These are phyloP conservation scores for Nymphalis urticae DNA, from an alignment of 2,888 invertebrate genomes.

Conservation along the genomic window DNA sequence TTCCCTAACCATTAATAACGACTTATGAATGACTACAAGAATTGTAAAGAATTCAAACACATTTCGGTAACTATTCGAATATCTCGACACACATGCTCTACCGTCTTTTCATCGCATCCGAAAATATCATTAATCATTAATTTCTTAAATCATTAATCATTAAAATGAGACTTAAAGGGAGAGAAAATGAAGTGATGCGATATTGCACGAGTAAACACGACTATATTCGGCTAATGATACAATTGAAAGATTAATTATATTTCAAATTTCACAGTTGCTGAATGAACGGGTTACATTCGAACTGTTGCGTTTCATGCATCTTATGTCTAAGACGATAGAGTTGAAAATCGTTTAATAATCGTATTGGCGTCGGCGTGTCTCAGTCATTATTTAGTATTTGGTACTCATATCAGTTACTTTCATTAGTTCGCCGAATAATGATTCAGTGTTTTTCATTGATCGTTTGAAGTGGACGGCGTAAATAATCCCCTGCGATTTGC, in stretches of 20 bases:
- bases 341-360: constrained; percentile 36
- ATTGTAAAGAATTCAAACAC: constrained; percentile 71
- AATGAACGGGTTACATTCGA: constrained; percentile 53
- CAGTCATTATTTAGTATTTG: constrained; percentile 46
- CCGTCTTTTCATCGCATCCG: constrained; percentile 69
- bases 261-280: constrained; percentile 56
- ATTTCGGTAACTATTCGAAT: constrained; percentile 54
- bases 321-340: constrained; percentile 34
- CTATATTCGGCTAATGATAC: constrained; percentile 68
- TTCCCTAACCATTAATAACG: constrained; percentile 66
- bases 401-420: constrained; percentile 47
- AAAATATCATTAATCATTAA: constrained; percentile 70
- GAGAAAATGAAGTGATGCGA: constrained; percentile 77
- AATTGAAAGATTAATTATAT: constrained; percentile 77
- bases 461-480: constrained; percentile 43
- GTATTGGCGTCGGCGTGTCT: constrained; percentile 62
- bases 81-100: constrained; percentile 67
- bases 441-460: constrained; percentile 55
- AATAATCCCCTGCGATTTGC: constrained; percentile 35
- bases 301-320: constrained; percentile 21
- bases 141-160: constrained; percentile 72
- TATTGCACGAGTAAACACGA: constrained; percentile 71
- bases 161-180: constrained; percentile 80
- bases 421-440: constrained; percentile 51
- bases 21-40: constrained; percentile 72